These are phyloP conservation scores for Eristalis arbustorum DNA, from an alignment of 2,888 invertebrate genomes.

Conservation along the genomic window DNA sequence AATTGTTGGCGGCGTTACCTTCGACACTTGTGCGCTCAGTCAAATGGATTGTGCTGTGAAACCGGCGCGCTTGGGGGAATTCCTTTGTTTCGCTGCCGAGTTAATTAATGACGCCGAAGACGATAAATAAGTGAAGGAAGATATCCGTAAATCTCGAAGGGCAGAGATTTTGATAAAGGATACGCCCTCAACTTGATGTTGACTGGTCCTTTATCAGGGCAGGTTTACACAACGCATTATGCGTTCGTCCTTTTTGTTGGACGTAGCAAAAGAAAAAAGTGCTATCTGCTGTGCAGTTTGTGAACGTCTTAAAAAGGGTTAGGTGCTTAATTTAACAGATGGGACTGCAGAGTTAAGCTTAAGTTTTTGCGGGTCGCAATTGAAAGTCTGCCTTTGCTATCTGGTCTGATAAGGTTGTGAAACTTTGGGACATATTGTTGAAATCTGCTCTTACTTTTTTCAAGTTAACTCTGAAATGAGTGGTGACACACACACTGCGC, in stretches of 20 bases:
- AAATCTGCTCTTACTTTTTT: neutral
- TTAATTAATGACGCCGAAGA: slow-evolving; percentile 16
- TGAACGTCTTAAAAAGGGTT: neutral
- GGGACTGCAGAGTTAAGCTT: neutral
- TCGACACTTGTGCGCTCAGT: slow-evolving; percentile 31
- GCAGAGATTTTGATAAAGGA: neutral
- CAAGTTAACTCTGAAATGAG: neutral
- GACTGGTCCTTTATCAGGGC: neutral
- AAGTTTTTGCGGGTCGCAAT: neutral
- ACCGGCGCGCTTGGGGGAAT: neutral
- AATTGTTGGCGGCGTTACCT: slow-evolving; percentile 26
- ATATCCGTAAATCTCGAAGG: neutral
- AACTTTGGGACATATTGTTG: neutral
- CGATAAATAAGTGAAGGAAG: slow-evolving; percentile 2
- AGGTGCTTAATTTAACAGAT: neutral
- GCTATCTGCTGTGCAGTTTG: neutral
- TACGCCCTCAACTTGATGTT: neutral
- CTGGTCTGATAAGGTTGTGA: neutral
- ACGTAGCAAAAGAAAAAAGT: neutral
- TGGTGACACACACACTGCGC: neutral
- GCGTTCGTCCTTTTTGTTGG: neutral
- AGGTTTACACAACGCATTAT: neutral
- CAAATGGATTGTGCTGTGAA: neutral
- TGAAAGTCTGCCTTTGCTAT: neutral
- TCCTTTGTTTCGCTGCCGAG: slow-evolving; percentile 11